Conservation (phyloP, 1,140 invertebrate species). For the Drosophila malerkotliana region DNA sequence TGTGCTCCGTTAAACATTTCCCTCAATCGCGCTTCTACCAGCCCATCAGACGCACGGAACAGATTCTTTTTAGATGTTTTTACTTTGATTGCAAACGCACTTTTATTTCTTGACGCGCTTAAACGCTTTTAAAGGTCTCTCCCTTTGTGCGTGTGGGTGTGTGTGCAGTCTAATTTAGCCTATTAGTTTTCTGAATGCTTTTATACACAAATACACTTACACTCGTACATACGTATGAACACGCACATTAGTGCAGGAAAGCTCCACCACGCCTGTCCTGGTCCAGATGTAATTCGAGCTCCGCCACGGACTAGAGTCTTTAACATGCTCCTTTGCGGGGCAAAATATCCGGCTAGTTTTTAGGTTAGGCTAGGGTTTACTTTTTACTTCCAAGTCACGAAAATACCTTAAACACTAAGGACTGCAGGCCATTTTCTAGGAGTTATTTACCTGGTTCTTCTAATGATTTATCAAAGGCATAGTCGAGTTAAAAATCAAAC, state of each 20-base stretch:
- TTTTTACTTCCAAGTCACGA: too few species aligned
- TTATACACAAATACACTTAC: slow-evolving; percentile 45
- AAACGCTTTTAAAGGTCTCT: slow-evolving; percentile 68
- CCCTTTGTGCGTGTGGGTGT: slow-evolving; percentile 13
- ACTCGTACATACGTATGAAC: not conserved
- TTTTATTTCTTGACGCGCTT: slow-evolving; percentile 72
- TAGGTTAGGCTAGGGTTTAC: too few species aligned
- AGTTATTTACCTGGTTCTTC: too few species aligned
- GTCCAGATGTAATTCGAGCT: slow-evolving; percentile 32
- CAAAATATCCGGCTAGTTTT: too few species aligned
- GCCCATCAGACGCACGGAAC: slow-evolving; percentile 4
- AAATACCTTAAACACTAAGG: too few species aligned
- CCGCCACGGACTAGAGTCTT: slow-evolving; percentile 24
- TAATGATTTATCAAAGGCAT: too few species aligned
- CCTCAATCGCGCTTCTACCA: not conserved
- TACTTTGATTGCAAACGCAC: slow-evolving; percentile 79
- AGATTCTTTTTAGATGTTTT: slow-evolving; percentile 56
- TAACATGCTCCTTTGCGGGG: not conserved
- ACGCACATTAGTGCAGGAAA: not conserved
- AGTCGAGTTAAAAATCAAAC: too few species aligned
- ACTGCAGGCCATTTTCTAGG: too few species aligned
- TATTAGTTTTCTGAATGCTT: slow-evolving; percentile 74
- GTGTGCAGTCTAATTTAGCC: slow-evolving; percentile 67
- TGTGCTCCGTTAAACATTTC: slow-evolving; percentile 34
- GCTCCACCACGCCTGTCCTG: slow-evolving; percentile 9